Conservation (phyloP, 2,113 vertebrate genomes). For the Melanerpes aurifrons region DNA sequence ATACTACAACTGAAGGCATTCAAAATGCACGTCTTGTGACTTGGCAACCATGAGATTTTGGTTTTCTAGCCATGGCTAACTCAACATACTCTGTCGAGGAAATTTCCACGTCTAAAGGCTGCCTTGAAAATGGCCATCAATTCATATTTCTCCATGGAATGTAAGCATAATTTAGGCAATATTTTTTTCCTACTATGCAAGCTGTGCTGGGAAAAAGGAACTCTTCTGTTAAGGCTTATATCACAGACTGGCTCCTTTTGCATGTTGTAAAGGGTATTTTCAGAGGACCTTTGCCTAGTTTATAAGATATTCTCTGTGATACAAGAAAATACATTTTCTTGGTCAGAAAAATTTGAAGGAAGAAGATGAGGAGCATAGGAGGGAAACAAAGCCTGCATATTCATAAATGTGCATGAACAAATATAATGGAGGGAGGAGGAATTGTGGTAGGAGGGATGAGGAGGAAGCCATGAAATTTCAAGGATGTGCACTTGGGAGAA, state of each 20-base stretch:
- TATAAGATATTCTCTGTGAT: neutral
- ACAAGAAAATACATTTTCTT: neutral
- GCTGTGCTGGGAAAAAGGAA: neutral
- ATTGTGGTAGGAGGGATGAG: neutral
- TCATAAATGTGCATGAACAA: rapidly evolving
- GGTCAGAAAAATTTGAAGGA: neutral
- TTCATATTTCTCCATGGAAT: neutral
- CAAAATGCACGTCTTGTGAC: neutral
- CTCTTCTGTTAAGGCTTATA: neutral
- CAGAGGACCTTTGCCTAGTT: neutral
- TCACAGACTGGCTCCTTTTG: neutral
- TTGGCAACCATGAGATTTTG: neutral
- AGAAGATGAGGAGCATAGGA: neutral
- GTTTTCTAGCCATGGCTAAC: neutral
- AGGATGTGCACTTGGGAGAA: neutral
- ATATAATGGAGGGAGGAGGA: neutral
- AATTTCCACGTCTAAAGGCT: conserved; percentile 9
- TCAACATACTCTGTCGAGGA: neutral
- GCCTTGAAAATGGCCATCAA: neutral
- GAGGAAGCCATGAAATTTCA: neutral
- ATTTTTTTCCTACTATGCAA: neutral
- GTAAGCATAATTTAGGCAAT: neutral
- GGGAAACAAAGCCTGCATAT: neutral
- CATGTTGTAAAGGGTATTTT: neutral
- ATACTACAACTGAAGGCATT: neutral